Conservation (phyloP, 2,113 vertebrate genomes). For the Arizona elegans region DNA sequence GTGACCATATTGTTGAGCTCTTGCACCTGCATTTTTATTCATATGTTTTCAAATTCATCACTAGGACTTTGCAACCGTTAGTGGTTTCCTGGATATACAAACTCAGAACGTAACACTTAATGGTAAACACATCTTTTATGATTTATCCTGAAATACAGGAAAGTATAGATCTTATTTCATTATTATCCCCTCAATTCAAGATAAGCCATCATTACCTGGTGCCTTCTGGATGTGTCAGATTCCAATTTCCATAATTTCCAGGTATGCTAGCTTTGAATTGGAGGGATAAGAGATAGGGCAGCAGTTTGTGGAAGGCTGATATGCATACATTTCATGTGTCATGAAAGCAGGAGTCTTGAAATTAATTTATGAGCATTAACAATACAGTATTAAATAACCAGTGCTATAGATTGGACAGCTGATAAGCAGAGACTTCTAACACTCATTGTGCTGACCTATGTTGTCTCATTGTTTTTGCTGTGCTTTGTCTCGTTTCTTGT, state of each 20-base stretch:
- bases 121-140: neutral
- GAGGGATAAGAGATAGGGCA: neutral
- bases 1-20: neutral
- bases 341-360: slow-evolving; percentile 6
- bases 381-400: neutral
- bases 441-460: slow-evolving; percentile 18
- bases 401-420: slow-evolving; percentile 16
- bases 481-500: slow-evolving; percentile 26
- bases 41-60: neutral
- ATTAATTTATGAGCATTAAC: slow-evolving; percentile 12
- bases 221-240: neutral
- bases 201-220: neutral
- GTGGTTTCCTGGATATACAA: neutral
- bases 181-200: neutral
- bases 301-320: slow-evolving; percentile 4
- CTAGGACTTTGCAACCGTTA: neutral
- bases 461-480: slow-evolving; percentile 29
- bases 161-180: neutral
- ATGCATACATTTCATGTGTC: neutral
- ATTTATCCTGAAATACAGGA: neutral
- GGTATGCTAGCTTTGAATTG: neutral
- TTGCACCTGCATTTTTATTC: neutral
- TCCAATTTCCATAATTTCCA: neutral
- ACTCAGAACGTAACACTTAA: neutral
- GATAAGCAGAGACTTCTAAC: slow-evolving; percentile 8